A percentile compares a stretch with the other conserved stretches of the same genome.
Evolutionary conservation across 2,888 invertebrate species (phyloP).

Genomic region (Chrysomela aeneicollis): DNA sequence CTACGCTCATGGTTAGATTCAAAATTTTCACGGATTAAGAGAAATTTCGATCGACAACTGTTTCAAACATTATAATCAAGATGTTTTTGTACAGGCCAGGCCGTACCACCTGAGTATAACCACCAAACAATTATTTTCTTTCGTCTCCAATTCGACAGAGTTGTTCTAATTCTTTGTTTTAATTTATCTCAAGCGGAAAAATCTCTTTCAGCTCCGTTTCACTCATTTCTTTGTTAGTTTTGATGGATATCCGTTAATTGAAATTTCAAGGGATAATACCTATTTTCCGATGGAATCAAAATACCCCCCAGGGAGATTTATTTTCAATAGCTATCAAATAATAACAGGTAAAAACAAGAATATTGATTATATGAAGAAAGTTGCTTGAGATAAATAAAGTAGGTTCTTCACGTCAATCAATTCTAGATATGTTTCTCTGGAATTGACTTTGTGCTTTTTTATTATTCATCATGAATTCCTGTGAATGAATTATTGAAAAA

Average conservation of each 20-base stretch:
- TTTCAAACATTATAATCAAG: slow-evolving; percentile 27
- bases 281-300: neutral
- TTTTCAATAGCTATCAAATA: neutral
- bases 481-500: no score
- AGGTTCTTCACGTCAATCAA: no score
- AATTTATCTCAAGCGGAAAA: slow-evolving; percentile 24
- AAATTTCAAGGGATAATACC: neutral
- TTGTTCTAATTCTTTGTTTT: slow-evolving; percentile 18
- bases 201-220: slow-evolving; percentile 20
- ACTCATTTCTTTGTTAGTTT: slow-evolving; percentile 13
- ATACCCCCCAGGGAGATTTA: neutral
- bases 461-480: no score
- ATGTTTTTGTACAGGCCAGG: slow-evolving; percentile 25
- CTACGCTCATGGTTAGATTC: slow-evolving; percentile 15
- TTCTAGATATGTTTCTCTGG: no score
- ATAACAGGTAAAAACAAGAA: no score
- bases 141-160: slow-evolving; percentile 5
- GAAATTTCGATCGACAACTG: slow-evolving; percentile 15
- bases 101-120: slow-evolving; percentile 25
- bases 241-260: neutral
- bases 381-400: no score
- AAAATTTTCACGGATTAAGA: slow-evolving; percentile 17
- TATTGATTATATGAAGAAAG: no score
- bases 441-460: no score
- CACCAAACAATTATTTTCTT: slow-evolving; percentile 26